phyloP scores from a whole-genome alignment of 2,888 invertebrate genomes.

The Limnephilus auricula region DNA sequence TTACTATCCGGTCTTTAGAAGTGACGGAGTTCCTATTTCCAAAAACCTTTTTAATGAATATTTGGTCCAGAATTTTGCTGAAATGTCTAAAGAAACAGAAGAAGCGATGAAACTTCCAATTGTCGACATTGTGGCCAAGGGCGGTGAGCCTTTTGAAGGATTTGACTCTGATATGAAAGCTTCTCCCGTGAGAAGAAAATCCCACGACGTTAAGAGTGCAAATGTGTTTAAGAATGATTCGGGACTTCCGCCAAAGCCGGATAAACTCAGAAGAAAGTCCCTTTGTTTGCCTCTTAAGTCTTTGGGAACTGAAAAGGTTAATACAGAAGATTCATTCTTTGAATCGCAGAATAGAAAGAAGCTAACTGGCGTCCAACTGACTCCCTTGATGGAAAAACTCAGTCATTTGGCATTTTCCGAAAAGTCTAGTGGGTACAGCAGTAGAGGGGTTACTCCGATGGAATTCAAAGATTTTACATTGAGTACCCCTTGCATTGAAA shows the following conservation, averaged over 20 bases:
- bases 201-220: constrained; percentile 49
- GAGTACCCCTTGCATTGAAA: constrained; percentile 62
- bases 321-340: constrained; percentile 64
- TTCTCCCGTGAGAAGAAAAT: constrained; percentile 71
- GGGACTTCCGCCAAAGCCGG: constrained; percentile 71
- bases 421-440: constrained; percentile 83
- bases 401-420: constrained; percentile 85
- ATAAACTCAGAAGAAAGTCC: constrained; percentile 77
- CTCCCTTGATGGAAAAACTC: constrained; percentile 89
- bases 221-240: constrained; percentile 68
- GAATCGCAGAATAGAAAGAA: constrained; percentile 76
- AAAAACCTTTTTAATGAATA: constrained; percentile 84
- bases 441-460: constrained; percentile 82
- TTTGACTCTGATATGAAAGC: constrained; percentile 75
- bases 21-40: constrained; percentile 86
- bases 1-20: constrained; percentile 85
- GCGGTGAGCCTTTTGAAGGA: constrained; percentile 71
- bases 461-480: constrained; percentile 71
- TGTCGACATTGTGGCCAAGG: background rate
- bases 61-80: constrained; percentile 81
- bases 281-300: constrained; percentile 86
- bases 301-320: constrained; percentile 71
- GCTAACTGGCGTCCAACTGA: constrained; percentile 83
- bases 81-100: constrained; percentile 69
- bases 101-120: constrained; percentile 16